Base-by-base conservation (phyloP, 2,797 vertebrate genomes). In the Amblyopsis hoosieri region DNA sequence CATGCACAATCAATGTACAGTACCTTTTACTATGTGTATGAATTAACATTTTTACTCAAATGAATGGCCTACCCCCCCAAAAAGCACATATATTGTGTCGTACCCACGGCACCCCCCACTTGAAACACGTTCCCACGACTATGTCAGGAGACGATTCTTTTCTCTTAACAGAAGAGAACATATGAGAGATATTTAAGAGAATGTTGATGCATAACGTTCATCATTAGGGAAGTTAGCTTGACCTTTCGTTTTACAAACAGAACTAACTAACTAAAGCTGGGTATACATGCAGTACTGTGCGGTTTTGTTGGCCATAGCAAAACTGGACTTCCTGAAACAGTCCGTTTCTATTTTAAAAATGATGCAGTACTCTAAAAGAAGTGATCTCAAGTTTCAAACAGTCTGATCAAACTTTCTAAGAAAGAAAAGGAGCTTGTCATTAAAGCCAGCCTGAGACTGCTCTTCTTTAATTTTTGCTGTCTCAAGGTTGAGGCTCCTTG, bases 141-240 rank as follows among this genome's bases (percentile, higher is more conserved):
- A 23, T 23, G 19, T 23, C 19, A 23, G 19, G 19, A 23, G 19
- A 1, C 19, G 19, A 23, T 23, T 23, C 2, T 23, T 23, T 23
- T 23, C 2, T 23, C 2, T 23, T 23, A 23, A 23, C 19, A 23
- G 19, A 23, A 23, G 19, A 23, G 19, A 23, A 23, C 19, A 23
- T 23, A 23, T 23, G 1, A 23, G 19, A 23, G 19, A 3, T 23
- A 23, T 23, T 23, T 23, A 23, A 23, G 19, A 23, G 19, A 23
- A 23, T 23, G 19, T 19, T 19, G 19, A 19, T 19, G 19, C 19
- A 23, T 23, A 19, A 19, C 19, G 19, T 19, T 19, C 1, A 19
- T 19, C 19, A 19, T 67, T 52, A 60, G 51, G 58, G 74, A 80
- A 75, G 75, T 72, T 60, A 45, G 12, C 4, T 12, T 12, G 31